Evolutionary conservation across 2,888 invertebrate species (phyloP).

Genomic region (Lepidonotus clava): DNA sequence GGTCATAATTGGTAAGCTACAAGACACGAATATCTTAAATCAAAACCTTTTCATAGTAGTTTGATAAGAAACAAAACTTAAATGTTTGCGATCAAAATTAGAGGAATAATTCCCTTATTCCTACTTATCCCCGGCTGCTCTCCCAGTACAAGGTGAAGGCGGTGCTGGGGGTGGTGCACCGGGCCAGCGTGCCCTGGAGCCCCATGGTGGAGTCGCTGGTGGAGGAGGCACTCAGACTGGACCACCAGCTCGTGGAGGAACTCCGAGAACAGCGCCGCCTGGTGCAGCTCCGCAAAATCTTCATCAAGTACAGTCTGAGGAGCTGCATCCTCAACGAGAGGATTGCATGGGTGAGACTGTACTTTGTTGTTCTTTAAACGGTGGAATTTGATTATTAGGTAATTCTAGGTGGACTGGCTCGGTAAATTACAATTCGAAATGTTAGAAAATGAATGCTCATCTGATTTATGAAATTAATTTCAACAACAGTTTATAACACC

Average conservation of each 20-base stretch:
- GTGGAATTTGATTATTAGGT: too few species aligned
- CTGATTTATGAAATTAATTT: too few species aligned
- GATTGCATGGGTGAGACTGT: background rate
- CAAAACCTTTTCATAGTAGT: background rate
- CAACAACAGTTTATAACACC: too few species aligned
- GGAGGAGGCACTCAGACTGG: constrained; percentile 68
- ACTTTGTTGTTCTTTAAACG: too few species aligned
- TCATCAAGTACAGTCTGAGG: constrained; percentile 69
- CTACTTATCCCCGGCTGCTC: background rate
- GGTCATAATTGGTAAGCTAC: background rate
- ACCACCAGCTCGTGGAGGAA: constrained; percentile 67
- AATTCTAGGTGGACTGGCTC: too few species aligned
- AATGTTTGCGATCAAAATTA: background rate
- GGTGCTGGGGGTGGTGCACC: constrained; percentile 72
- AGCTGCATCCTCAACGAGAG: constrained; percentile 14
- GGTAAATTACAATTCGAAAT: too few species aligned
- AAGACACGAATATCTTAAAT: background rate
- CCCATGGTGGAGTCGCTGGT: constrained; percentile 71
- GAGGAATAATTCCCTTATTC: too few species aligned
- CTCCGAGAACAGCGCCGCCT: constrained; percentile 70
- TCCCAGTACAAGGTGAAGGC: constrained; percentile 73
- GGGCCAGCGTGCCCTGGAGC: constrained; percentile 74
- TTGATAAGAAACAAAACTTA: background rate
- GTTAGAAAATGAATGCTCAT: too few species aligned
- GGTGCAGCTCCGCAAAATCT: constrained; percentile 70